These are phyloP conservation scores for Pterocles gutturalis DNA, from an alignment of 2,113 vertebrate species.

Conservation along the genomic window DNA sequence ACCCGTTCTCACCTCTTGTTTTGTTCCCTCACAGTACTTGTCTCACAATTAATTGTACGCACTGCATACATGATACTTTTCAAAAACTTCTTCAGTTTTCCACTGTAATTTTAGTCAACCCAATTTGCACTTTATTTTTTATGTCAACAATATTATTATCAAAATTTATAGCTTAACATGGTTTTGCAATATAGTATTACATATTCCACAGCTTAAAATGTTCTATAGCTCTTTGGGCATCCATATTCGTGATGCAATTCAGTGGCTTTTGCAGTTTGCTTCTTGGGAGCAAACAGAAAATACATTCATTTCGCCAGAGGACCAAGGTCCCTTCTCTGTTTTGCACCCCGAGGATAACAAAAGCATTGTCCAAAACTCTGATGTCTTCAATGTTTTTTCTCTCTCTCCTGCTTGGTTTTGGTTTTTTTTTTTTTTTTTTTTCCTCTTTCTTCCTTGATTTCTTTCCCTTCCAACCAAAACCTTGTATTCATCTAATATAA, in stretches of 20 bases:
- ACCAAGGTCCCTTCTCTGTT: background rate
- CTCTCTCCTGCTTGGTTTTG: background rate
- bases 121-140: background rate
- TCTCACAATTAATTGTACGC: background rate
- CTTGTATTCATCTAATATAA: background rate
- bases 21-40: background rate
- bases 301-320: background rate
- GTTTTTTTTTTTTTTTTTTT: background rate
- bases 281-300: background rate
- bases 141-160: background rate
- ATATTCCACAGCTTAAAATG: background rate
- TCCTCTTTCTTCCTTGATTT: background rate
- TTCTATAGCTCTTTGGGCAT: background rate
- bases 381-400: background rate
- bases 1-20: background rate
- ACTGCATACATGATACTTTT: background rate
- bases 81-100: conserved; percentile 17
- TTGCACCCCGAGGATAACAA: background rate
- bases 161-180: background rate
- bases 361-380: background rate
- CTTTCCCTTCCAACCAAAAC: background rate
- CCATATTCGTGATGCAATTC: background rate
- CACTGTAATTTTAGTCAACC: background rate
- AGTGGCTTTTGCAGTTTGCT: background rate
- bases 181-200: background rate